Conservation (phyloP, 2,797 vertebrate genomes). For the Octomys mimax region DNA sequence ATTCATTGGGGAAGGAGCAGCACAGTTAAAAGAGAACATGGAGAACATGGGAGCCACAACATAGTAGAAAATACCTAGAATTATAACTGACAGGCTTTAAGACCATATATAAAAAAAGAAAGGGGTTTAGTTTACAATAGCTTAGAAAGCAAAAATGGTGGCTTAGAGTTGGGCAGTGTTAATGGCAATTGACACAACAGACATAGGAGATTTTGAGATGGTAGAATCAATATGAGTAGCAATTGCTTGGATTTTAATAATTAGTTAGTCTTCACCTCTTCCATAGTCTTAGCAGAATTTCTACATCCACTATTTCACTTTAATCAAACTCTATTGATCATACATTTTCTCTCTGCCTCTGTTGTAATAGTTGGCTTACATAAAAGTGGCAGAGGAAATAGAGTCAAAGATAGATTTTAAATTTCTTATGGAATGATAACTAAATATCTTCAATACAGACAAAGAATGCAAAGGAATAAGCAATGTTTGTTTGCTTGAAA, state of each 20-base stretch:
- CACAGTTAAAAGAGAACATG: not conserved
- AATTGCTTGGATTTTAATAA: not conserved
- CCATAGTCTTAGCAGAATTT: not conserved
- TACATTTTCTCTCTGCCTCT: not conserved
- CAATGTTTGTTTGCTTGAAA: not conserved
- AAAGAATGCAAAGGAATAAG: not conserved
- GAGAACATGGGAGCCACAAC: too few relatives aligned
- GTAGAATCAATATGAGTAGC: not conserved
- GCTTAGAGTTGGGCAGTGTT: not conserved
- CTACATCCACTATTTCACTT: not conserved
- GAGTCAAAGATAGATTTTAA: constrained; percentile 6
- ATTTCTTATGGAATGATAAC: not conserved
- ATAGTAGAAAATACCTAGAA: too few relatives aligned
- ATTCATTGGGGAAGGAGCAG: not conserved
- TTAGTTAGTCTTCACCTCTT: not conserved
- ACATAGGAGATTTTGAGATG: not conserved
- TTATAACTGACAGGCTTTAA: too few relatives aligned
- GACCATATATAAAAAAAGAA: too few relatives aligned
- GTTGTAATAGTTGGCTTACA: not conserved
- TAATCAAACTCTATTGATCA: not conserved
- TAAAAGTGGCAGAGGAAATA: not conserved
- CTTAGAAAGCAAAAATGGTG: not conserved
- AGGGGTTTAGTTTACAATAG: not conserved
- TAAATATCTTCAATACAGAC: not conserved
- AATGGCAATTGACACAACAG: not conserved